Evolutionary conservation across 2,888 invertebrate genomes (phyloP), one percentile per base, ranked within the genome.

Genomic region (Epistrophe eligans): DNA sequence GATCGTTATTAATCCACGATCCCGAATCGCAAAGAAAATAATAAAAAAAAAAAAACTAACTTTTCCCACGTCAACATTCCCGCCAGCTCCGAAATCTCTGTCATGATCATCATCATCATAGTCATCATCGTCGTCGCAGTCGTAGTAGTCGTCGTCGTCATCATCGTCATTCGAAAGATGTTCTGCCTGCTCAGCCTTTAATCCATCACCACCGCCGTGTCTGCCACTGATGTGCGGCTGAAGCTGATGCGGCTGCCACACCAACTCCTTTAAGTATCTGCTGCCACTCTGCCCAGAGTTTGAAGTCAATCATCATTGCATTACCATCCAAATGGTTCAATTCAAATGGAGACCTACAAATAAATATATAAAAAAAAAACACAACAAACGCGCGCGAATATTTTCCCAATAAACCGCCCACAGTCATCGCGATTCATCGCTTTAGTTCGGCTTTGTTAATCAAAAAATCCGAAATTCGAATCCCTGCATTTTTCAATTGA

Each of bases 1-100:
- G 85, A 81, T 85, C 85, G 81, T 85, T 85, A 85, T 85, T 85
- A 85, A 85, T 85, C 85, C 85, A 85, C 85, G 81, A 85, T 85
- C 81, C 85, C 81, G 81, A 70, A 50, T 50, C 67, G 9, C 67
- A 32, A 4, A 32, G 11, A 13, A 15, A 43, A 43, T 5, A 50
- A 84, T 35, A 15, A 71, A 71, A 60, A 72, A 50, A 55, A 71
- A 43, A 55, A 71, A 72, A 84, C 60, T 77, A 64, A 66, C 28
- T 50, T 71, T 85, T 85, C 85, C 85, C 85, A 85, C 85, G 85
- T 85, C 85, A 85, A 85, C 85, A 81, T 81, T 77, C 81, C 85
- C 81, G 81, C 70, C 70, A 79, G 45, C 76, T 58, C 72, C 62
- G 67, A 84, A 81, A 85, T 85, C 80, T 80, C 84, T 81, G 81